Conservation (phyloP, 2,888 invertebrate species). For the Lydus trimaculatus region DNA sequence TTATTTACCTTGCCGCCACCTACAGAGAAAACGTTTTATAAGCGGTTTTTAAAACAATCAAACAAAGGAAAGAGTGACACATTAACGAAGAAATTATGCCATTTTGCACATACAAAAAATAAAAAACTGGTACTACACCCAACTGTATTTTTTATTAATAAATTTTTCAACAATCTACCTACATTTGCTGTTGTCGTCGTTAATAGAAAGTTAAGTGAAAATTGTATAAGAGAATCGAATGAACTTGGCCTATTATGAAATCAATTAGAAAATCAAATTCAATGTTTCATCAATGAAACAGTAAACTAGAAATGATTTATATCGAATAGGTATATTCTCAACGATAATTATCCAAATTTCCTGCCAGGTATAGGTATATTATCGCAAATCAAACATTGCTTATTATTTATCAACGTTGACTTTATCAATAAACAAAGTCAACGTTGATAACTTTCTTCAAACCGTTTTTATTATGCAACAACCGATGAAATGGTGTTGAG, state of each 20-base stretch:
- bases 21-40: background rate
- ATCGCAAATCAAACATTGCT: constrained; percentile 9
- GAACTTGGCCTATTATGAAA: constrained; percentile 9
- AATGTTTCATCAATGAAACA: background rate
- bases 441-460: constrained; percentile 8
- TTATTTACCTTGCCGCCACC: constrained; percentile 3
- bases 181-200: background rate
- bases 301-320: background rate
- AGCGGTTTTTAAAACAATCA: background rate
- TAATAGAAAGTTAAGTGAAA: constrained; percentile 8
- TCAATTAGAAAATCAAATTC: background rate
- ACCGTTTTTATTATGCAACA: background rate
- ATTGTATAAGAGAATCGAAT: background rate
- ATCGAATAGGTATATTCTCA: too few relatives aligned
- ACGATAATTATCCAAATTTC: background rate
- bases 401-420: constrained; percentile 2
- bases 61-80: background rate
- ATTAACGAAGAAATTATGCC: constrained; percentile 8
- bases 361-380: too few relatives aligned
- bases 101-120: background rate
- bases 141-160: background rate
- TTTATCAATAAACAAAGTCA: constrained; percentile 9
- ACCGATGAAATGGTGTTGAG: background rate
- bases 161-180: constrained; percentile 3
- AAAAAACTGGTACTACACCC: background rate